Conservation (phyloP, 2,113 vertebrate species). For the Forbesichthys papilliferus region DNA sequence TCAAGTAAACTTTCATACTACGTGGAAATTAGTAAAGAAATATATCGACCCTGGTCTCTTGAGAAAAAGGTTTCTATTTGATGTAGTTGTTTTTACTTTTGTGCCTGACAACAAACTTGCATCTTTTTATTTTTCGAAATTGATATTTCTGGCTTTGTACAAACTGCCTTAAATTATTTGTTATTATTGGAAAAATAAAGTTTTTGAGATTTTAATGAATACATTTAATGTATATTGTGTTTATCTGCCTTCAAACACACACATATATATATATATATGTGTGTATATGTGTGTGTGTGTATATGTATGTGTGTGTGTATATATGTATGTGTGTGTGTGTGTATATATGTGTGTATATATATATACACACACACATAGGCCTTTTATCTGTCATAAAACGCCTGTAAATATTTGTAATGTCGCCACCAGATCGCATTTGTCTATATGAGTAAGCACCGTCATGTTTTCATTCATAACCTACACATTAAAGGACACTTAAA, state of each 20-base stretch:
- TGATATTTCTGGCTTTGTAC: slow-evolving; percentile 64
- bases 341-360: no score
- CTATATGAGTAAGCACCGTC: not conserved
- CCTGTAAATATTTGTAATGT: not conserved
- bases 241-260: not conserved
- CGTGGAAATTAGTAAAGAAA: no score
- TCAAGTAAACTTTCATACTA: not conserved
- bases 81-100: slow-evolving; percentile 13
- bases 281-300: no score
- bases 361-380: no score
- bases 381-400: not conserved
- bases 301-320: no score
- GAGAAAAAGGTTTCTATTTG: not conserved
- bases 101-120: not conserved
- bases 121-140: not conserved
- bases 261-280: no score
- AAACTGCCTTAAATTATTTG: slow-evolving; percentile 77
- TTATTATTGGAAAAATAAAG: slow-evolving; percentile 56
- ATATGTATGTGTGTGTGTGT: no score
- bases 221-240: not conserved
- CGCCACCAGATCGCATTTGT: not conserved
- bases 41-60: no score
- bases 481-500: not conserved
- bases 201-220: slow-evolving; percentile 46
- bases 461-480: not conserved